These are phyloP conservation scores for Chaetodon auriga DNA, from an alignment of 2,113 vertebrate species.

Conservation along the genomic window DNA sequence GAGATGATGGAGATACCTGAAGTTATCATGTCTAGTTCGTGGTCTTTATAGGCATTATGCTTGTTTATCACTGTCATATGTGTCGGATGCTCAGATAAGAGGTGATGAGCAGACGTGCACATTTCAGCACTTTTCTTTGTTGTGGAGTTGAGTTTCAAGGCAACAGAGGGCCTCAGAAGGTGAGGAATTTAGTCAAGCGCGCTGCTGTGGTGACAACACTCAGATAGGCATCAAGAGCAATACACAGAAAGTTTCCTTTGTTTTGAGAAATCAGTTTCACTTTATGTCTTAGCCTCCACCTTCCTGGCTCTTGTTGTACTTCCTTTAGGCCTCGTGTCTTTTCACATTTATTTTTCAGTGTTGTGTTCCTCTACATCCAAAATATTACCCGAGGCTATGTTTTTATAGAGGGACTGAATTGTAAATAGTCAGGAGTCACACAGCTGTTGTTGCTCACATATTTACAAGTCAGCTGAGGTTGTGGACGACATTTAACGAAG, in stretches of 20 bases:
- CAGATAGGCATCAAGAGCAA: constrained; percentile 44
- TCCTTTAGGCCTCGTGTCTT: neutral
- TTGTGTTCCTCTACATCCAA: neutral
- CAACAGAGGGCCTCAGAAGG: constrained; percentile 24
- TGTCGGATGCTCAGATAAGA: constrained; percentile 47
- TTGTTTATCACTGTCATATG: neutral
- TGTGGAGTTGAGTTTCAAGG: constrained; percentile 52
- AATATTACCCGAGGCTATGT: neutral
- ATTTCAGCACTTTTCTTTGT: constrained; percentile 64
- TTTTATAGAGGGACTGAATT: constrained; percentile 5
- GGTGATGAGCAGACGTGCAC: constrained; percentile 14
- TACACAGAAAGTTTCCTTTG: constrained; percentile 40
- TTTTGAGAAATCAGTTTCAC: constrained; percentile 42
- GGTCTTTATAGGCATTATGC: neutral
- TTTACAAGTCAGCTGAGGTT: neutral
- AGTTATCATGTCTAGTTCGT: neutral
- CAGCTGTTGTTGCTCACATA: neutral
- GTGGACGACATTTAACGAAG: neutral
- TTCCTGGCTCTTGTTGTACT: constrained; percentile 26
- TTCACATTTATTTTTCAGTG: neutral
- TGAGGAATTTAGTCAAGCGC: constrained; percentile 26
- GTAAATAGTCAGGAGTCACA: neutral
- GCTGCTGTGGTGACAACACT: constrained; percentile 28
- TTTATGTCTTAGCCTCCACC: constrained; percentile 18
- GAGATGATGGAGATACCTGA: neutral